Evolutionary conservation across 2,888 invertebrate genomes (phyloP), one percentile per base, ranked within the genome.

Genomic region (Tupiocoris notatus): DNA sequence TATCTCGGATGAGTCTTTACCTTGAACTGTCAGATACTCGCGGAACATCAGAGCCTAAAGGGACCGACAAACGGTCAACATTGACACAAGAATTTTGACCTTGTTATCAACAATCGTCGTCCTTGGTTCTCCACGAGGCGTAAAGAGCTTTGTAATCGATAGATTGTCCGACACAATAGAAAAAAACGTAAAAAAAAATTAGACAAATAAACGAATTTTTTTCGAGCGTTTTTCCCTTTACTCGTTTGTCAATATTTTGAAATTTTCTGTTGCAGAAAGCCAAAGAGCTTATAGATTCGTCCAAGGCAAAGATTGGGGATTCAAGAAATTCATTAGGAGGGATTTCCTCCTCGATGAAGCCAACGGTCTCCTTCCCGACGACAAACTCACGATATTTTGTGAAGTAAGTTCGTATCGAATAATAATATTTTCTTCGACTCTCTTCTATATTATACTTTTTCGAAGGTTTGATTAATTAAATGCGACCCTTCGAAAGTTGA

Each of bases 271-370:
- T 86, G 57, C 85, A 90, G 91, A 92, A 83, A 91, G 90, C 82
- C 92, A 92, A 83, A 84, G 99, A 84, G 99, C 99, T 80, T 99
- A 99, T 86, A 91, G 98, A 88, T 99, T 99, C 86, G 98, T 99
- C 79, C 98, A 99, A 87, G 99, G 99, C 82, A 99, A 99, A 87
- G 99, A 99, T 88, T 99, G 99, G 99, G 99, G 99, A 78, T 99
- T 99, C 88, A 99, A 99, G 87, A 99, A 99, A 86, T 99, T 99
- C 85, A 99, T 99, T 81, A 90, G 98, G 83, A 90, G 99, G 86
- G 99, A 99, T 86, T 99, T 99, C 86, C 89, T 99, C 80, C 87
- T 99, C 85, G 99, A 99, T 85, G 99, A 99, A 87, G 95, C 96
- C 78, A 99, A 99, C 85, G 99, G 99, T 81, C 89, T 99, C 64